Conservation (phyloP, 1,140 invertebrate genomes). For the Anthonomus grandis region DNA sequence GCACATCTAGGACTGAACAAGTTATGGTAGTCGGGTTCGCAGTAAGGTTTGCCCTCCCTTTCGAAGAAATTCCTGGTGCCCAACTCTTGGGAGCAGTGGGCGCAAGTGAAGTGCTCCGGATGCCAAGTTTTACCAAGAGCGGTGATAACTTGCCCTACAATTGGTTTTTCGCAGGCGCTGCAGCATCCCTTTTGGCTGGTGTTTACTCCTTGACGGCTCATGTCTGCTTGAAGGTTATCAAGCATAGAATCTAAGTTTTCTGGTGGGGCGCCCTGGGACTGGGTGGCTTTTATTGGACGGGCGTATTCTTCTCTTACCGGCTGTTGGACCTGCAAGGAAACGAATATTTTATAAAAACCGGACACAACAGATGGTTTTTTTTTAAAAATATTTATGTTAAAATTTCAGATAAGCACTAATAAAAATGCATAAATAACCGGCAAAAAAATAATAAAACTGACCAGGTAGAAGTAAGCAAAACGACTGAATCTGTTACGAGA, state of each 20-base stretch:
- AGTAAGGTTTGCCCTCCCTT: conserved; percentile 92
- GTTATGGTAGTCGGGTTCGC: conserved; percentile 97
- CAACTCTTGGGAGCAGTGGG: conserved; percentile 92
- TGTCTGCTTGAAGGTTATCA: conserved; percentile 87
- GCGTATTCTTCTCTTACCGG: conserved; percentile 64
- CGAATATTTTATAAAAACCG: conserved; percentile 16
- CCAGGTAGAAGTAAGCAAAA: conserved; percentile 2
- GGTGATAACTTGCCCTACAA: conserved; percentile 92
- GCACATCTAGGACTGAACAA: conserved; percentile 97
- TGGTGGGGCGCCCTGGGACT: conserved; percentile 47
- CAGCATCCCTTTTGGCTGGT: conserved; percentile 98
- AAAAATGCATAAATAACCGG: too few relatives aligned
- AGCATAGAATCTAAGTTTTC: conserved; percentile 84
- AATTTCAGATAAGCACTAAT: background rate
- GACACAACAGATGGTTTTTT: too few relatives aligned
- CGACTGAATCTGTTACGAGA: conserved; percentile 14
- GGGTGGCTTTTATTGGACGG: conserved; percentile 61
- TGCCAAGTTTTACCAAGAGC: conserved; percentile 99
- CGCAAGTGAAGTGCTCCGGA: conserved; percentile 97
- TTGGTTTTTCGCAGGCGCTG: conserved; percentile 95
- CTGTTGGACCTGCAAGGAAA: conserved; percentile 38
- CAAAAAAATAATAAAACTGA: conserved; percentile 9
- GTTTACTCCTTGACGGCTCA: conserved; percentile 95
- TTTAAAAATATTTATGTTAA: background rate
- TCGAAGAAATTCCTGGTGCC: conserved; percentile 99